Percentiles rank a stretch among this genome's conserved stretches.
These are phyloP conservation scores for Decapterus maruadsi DNA, from an alignment of 2,797 vertebrate species.

Conservation along the genomic window DNA sequence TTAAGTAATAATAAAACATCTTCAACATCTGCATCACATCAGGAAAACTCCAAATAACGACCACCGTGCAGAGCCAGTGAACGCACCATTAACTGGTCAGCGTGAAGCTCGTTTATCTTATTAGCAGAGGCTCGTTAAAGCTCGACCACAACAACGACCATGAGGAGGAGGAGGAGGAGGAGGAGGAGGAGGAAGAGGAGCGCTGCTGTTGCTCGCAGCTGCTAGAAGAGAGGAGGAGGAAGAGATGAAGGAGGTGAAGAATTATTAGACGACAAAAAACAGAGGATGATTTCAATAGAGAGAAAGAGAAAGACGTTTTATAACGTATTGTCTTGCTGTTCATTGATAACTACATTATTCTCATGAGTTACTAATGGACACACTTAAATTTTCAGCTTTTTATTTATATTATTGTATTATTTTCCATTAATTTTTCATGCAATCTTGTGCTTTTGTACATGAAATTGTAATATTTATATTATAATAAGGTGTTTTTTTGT, in stretches of 20 bases:
- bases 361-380: too few relatives aligned
- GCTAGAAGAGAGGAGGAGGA: constrained; percentile 29
- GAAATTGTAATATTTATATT: too few relatives aligned
- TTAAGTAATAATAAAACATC: too few relatives aligned
- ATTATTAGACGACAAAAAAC: constrained; percentile 18
- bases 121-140: constrained; percentile 72
- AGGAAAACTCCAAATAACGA: constrained; percentile 34
- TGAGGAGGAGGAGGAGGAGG: too few relatives aligned
- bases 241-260: constrained; percentile 21
- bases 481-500: too few relatives aligned
- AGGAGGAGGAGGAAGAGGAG: background rate
- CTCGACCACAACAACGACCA: constrained; percentile 42
- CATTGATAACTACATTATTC: too few relatives aligned
- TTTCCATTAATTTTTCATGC: too few relatives aligned
- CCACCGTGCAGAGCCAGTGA: constrained; percentile 26
- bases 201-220: constrained; percentile 54
- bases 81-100: constrained; percentile 58
- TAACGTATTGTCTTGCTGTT: too few relatives aligned
- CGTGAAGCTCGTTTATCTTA: constrained; percentile 67
- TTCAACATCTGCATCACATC: too few relatives aligned
- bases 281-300: constrained; percentile 7
- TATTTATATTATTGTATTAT: too few relatives aligned
- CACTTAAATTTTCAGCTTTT: too few relatives aligned
- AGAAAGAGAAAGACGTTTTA: constrained; percentile 9
- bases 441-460: too few relatives aligned